phyloP scores from a whole-genome alignment of 2,797 vertebrate genomes.

The Cyclopterus lumpus region DNA sequence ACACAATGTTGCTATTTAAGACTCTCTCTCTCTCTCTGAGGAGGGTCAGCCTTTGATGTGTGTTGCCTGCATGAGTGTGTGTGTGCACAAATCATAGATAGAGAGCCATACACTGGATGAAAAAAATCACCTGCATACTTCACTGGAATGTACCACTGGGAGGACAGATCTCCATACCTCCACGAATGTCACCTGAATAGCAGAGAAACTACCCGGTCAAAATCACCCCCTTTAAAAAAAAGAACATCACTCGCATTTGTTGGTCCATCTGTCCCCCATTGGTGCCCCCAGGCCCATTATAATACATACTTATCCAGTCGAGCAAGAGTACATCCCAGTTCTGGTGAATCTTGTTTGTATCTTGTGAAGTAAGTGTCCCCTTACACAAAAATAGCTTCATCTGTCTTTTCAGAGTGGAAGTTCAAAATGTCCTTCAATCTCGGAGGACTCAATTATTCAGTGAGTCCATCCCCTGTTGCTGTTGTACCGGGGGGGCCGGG shows the following conservation, averaged over 20 bases:
- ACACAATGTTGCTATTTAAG: constrained; percentile 53
- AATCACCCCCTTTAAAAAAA: no score
- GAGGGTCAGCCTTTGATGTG: constrained; percentile 54
- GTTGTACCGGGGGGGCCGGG: background rate
- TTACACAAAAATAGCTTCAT: constrained; percentile 60
- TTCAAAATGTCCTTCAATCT: constrained; percentile 58
- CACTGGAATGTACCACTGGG: background rate
- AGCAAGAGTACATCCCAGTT: constrained; percentile 8
- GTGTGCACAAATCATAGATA: constrained; percentile 8
- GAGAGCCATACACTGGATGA: background rate
- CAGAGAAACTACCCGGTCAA: no score
- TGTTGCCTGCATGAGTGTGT: constrained; percentile 13
- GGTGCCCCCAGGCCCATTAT: no score
- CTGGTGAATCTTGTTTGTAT: constrained; percentile 32
- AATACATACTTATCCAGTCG: background rate
- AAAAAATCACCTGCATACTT: background rate
- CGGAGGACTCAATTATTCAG: constrained; percentile 73
- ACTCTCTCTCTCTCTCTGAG: constrained; percentile 43
- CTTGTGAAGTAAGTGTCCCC: constrained; percentile 36
- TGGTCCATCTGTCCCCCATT: background rate
- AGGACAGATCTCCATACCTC: background rate
- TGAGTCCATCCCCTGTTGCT: constrained; percentile 27
- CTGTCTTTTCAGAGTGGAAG: constrained; percentile 41
- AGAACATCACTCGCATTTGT: no score
- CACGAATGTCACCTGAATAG: background rate